Evolutionary conservation across 23 tunicate genomes (phyloP), one percentile per base, ranked within the genome.

Genomic region (Halocynthia roretzi): DNA sequence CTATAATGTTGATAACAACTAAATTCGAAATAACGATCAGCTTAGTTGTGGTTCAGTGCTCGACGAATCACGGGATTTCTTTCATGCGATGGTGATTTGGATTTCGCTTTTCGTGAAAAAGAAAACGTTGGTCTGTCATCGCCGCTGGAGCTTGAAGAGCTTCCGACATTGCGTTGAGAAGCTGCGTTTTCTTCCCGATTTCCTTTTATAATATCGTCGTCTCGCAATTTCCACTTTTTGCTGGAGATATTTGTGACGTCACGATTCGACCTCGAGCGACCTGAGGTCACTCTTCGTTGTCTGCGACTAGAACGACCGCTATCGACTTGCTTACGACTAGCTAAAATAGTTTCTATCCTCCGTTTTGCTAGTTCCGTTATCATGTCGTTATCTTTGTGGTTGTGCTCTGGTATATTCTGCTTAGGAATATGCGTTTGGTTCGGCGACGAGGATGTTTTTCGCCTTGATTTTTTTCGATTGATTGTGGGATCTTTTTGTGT

Each of bases 281-380:
- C 70, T 20, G 22, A 20, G 12, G n/a, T 54, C 0, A 22, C 83
- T 7, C 76, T 67, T 52, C 23, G 51, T 58, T 51, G 75, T 12
- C 65, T 75, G 50, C 71, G 84, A 53, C 57, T 61, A 14, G 70
- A 12, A 0, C 84, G 73, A 8, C 96, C 96, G 7, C 88, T 70
- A 64, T 89, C 96, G 62, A 89, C 88, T 54, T 78, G 49, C 71
- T 83, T 89, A 62, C 80, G 80, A 49, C 76, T 82, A 31, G 87
- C 96, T 61, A 89, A 53, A 21, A 89, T 89, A 44, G 75, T 89
- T 49, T 84, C 66, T 22, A 89, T 89, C 48, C 96, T 67, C 10
- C 96, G 77, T 69, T 84, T 89, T 5, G 96, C 96, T 10, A 89
- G 69, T 49, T 83, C 82, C 6, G 96, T 80, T 49, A 89, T 76